phyloP scores from a whole-genome alignment of 2,888 invertebrate genomes.

The Chloromyia formosa region DNA sequence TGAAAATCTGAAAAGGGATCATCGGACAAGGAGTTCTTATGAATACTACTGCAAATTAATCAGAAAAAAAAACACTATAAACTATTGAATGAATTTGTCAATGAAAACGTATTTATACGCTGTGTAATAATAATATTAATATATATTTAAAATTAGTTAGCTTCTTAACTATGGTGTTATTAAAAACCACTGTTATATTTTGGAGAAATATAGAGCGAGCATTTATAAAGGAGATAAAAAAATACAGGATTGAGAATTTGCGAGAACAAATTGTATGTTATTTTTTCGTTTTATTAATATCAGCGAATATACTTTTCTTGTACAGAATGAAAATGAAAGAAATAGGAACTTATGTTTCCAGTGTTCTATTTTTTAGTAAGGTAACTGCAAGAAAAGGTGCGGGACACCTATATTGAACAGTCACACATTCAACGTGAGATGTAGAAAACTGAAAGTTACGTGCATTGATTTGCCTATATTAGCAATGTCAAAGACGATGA shows the following conservation, averaged over 20 bases:
- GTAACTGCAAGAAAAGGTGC: no score
- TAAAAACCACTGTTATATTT: slow-evolving; percentile 30
- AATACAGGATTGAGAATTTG: slow-evolving; percentile 4
- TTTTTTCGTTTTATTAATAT: slow-evolving; percentile 19
- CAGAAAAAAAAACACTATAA: background rate
- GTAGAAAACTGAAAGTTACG: no score
- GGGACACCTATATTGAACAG: no score
- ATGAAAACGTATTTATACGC: slow-evolving; percentile 32
- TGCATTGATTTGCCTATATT: no score
- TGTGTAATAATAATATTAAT: slow-evolving; percentile 16
- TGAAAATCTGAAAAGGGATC: background rate
- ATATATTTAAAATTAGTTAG: slow-evolving; percentile 34
- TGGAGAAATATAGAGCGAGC: slow-evolving; percentile 9
- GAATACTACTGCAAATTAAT: slow-evolving; percentile 10
- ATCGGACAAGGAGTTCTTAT: slow-evolving; percentile 20
- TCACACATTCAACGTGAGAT: no score
- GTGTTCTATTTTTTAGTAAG: no score
- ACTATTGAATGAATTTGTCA: slow-evolving; percentile 6
- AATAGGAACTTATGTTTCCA: background rate
- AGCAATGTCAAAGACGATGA: no score
- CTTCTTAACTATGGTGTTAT: slow-evolving; percentile 32
- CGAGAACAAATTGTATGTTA: slow-evolving; percentile 23
- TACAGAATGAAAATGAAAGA: background rate
- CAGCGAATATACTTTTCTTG: slow-evolving; percentile 23
- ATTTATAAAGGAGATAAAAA: slow-evolving; percentile 6